A percentile compares a stretch with the other conserved stretches of the same genome.
Conservation (phyloP, 2,888 invertebrate species). For the Koerneria pararmatus region DNA sequence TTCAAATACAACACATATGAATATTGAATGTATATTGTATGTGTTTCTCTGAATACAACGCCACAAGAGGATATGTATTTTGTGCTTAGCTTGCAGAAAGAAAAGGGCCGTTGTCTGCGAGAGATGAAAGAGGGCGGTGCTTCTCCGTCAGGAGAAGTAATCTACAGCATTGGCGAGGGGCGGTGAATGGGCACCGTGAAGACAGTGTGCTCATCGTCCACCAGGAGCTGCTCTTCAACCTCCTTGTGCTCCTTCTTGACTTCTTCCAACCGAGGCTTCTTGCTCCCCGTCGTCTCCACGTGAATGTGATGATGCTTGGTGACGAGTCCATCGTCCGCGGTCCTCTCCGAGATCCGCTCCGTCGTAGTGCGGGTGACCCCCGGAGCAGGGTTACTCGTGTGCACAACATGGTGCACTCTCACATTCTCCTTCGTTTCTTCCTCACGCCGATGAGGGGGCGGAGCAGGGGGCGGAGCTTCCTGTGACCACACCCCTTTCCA, state of each 20-base stretch:
- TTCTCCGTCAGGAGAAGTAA: background rate
- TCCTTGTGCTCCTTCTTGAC: conserved; percentile 31
- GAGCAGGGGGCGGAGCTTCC: background rate
- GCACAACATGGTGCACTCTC: no score
- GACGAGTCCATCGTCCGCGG: background rate
- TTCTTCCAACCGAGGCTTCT: conserved; percentile 22
- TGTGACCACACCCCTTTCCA: conserved; percentile 63
- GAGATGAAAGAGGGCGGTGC: conserved; percentile 2
- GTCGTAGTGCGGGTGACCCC: no score
- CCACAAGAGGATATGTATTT: no score
- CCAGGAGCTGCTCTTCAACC: conserved; percentile 45
- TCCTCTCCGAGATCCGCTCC: no score
- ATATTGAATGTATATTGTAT: no score
- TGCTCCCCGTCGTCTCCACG: no score
- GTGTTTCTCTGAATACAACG: no score
- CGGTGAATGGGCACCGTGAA: conserved; percentile 21
- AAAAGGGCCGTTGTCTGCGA: conserved; percentile 10
- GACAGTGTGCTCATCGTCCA: conserved; percentile 45
- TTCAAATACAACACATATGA: no score
- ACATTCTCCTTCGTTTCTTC: background rate
- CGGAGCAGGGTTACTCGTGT: no score
- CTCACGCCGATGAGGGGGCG: background rate
- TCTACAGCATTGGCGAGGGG: background rate
- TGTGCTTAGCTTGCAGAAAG: background rate
- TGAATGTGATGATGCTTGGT: no score